Evolutionary conservation across 2,888 invertebrate species (phyloP), one percentile per base, ranked within the genome.

Genomic region (Lampropteryx suffumata): DNA sequence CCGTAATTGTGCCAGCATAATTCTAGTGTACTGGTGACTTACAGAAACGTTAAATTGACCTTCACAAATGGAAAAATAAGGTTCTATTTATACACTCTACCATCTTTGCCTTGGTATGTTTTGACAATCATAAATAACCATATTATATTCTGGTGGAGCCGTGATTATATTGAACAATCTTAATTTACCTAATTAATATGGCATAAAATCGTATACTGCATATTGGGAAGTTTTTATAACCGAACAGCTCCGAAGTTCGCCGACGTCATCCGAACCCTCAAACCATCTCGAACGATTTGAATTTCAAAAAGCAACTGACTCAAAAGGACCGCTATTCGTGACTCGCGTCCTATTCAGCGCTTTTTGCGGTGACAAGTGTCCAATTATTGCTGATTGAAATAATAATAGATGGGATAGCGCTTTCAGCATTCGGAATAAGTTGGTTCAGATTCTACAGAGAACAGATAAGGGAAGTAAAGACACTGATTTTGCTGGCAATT

Each of bases 331-430:
- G 79, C 76, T 58, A 59, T 59, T 69, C 77, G 73, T 71, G 73
- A 72, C 72, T 73, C 62, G 68, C 67, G 62, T 67, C 61, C 63
- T 68, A 63, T 58, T 64, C 68, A 69, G 65, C 66, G 71, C 79
- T 82, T 81, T 81, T 82, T 80, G 81, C 72, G 70, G 77, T 71
- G 81, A 84, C 83, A 79, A 82, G 76, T 82, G 80, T 82, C 85
- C 86, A 85, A 86, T 85, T 86, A 86, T 79, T 76, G 75, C 69
- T 77, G 83, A 86, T 84, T 82, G 84, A 83, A 85, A 83, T 84
- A 84, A 86, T 85, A 84, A 85, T 83, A 82, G 82, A 77, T 68
- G 57, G 57, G 65, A 66, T 69, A 69, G 69, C 77, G 78, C 71
- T 69, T 65, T 62, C 75, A 73, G 84, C 77, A 82, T 80, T 73